Percentiles rank a stretch among this genome's conserved stretches.
Conservation (phyloP, 2,888 invertebrate genomes). For the Panzeria rudis region DNA sequence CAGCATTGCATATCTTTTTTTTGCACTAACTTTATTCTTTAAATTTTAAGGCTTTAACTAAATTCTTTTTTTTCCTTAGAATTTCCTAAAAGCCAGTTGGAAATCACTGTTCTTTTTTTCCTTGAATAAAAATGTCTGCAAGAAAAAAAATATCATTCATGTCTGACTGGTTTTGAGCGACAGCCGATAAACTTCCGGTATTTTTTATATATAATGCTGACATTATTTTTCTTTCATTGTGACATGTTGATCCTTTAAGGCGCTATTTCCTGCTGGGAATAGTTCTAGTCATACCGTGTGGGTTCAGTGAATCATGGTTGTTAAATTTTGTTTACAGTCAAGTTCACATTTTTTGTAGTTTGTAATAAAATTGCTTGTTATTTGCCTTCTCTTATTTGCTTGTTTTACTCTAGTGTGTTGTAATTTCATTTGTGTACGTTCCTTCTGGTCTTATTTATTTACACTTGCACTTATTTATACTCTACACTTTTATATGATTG, state of each 20-base stretch:
- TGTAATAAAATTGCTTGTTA: constrained; percentile 6
- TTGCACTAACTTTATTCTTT: not conserved
- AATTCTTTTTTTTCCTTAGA: not conserved
- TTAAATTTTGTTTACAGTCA: constrained; percentile 28
- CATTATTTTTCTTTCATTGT: constrained; percentile 8
- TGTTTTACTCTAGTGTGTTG: not conserved
- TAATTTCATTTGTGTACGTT: constrained; percentile 2
- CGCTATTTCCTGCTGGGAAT: constrained; percentile 58
- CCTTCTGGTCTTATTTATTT: not conserved
- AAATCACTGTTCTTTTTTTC: not conserved
- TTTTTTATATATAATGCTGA: constrained; percentile 5
- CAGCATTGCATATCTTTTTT: not conserved
- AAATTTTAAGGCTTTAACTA: not conserved
- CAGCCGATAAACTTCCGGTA: constrained; percentile 57
- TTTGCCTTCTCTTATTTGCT: constrained; percentile 10
- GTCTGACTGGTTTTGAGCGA: constrained; percentile 20
- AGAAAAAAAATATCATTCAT: constrained; percentile 20
- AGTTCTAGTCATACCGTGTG: constrained; percentile 16
- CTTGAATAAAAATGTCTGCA: constrained; percentile 27
- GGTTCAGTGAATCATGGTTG: constrained; percentile 48
- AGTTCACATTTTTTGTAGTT: constrained; percentile 32
- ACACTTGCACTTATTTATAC: constrained; percentile 26
- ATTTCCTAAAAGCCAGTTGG: constrained; percentile 9
- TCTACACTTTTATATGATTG: not conserved
- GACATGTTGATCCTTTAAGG: constrained; percentile 46